These are phyloP conservation scores for Meriones psammophilus DNA, from an alignment of 2,797 vertebrate genomes.

Conservation along the genomic window DNA sequence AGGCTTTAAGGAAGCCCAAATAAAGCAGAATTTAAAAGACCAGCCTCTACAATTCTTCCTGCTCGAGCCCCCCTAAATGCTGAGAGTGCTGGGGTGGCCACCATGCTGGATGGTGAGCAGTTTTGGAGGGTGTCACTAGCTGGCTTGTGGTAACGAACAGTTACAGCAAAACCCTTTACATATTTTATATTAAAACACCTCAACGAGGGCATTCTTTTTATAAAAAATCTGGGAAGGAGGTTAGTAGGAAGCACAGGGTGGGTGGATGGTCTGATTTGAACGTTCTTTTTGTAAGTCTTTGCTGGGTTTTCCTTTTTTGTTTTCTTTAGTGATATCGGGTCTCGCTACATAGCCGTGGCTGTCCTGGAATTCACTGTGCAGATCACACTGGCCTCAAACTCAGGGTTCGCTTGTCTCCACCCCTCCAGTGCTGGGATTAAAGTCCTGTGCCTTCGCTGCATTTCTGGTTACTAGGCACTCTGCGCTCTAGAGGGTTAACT, in stretches of 20 bases:
- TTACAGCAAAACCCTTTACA: background rate
- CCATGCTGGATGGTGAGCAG: background rate
- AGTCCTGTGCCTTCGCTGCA: background rate
- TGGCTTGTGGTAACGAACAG: too few species aligned
- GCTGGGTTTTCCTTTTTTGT: constrained; percentile 14
- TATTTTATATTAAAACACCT: background rate
- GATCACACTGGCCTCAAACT: background rate
- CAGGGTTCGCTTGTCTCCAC: background rate
- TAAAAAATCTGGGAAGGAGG: background rate
- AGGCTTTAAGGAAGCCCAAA: too few species aligned
- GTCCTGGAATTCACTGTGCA: background rate
- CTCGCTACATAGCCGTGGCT: background rate
- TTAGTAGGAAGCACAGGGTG: too few species aligned
- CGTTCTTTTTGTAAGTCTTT: background rate
- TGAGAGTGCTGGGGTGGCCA: background rate
- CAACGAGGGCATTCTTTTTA: too few species aligned
- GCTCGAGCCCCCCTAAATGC: background rate
- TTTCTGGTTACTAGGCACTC: constrained; percentile 31
- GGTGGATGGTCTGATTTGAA: constrained; percentile 52
- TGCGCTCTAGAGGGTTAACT: background rate
- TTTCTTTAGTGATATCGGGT: background rate
- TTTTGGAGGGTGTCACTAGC: too few species aligned
- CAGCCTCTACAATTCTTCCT: background rate
- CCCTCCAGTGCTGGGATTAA: background rate
- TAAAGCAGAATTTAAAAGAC: too few species aligned